Conservation (phyloP, 2,113 vertebrate genomes). For the Etheostoma cragini region DNA sequence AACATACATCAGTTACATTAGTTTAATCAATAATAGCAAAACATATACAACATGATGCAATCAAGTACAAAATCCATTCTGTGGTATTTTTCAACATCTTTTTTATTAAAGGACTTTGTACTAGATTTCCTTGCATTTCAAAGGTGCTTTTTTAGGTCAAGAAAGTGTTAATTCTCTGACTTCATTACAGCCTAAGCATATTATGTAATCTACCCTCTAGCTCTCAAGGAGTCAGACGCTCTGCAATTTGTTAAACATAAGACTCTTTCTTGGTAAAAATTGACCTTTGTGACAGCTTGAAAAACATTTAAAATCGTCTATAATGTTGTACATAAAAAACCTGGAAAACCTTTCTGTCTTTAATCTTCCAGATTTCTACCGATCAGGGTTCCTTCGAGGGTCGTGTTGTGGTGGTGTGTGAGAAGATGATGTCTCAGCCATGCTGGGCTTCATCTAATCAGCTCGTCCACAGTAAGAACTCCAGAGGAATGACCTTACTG, state of each 20-base stretch:
- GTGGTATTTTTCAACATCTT: too few relatives aligned
- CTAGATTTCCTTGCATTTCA: not conserved
- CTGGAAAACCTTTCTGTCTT: not conserved
- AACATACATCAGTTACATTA: not conserved
- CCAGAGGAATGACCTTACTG: conserved; percentile 97
- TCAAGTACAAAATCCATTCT: conserved; percentile 3
- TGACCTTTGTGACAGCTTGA: not conserved
- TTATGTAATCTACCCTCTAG: not conserved
- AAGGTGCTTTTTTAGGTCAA: not conserved
- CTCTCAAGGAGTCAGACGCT: not conserved
- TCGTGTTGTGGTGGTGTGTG: conserved; percentile 96
- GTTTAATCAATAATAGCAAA: not conserved
- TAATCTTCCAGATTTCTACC: conserved; percentile 82
- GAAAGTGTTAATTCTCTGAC: not conserved
- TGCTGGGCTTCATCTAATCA: conserved; percentile 98
- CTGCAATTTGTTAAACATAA: not conserved
- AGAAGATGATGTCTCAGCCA: conserved; percentile 98
- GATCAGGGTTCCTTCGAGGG: conserved; percentile 95
- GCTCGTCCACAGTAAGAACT: conserved; percentile 96
- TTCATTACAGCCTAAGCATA: not conserved
- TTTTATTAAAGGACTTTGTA: too few relatives aligned
- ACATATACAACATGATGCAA: not conserved
- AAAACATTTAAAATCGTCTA: not conserved
- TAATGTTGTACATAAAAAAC: not conserved
- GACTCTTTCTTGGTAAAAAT: not conserved